phyloP scores from a whole-genome alignment of 2,888 invertebrate species.

The Latrodectus hesperus region DNA sequence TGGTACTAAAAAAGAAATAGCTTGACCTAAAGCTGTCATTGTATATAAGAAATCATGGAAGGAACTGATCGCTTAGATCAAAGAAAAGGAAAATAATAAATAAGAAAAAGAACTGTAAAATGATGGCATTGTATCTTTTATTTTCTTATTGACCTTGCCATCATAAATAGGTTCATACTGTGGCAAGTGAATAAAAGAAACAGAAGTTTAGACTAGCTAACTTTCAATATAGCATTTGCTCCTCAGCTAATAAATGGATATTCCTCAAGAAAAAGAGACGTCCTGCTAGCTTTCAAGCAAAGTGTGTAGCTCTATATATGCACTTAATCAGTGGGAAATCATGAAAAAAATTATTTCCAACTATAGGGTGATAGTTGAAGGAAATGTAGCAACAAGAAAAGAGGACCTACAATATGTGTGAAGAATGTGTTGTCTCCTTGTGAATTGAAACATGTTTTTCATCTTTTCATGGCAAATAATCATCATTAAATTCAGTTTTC shows the following conservation, averaged over 20 bases:
- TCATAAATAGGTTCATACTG: neutral
- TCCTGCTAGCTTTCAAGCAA: conserved; percentile 18
- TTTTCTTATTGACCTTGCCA: conserved; percentile 4
- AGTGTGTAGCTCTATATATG: neutral
- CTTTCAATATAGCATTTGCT: conserved; percentile 18
- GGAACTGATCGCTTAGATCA: conserved; percentile 9
- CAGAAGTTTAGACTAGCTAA: conserved; percentile 37
- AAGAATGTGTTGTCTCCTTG: neutral
- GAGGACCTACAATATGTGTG: neutral
- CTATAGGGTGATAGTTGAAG: conserved; percentile 10
- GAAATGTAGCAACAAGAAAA: conserved; percentile 18
- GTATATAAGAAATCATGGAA: neutral
- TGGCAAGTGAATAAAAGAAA: neutral
- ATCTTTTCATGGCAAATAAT: neutral
- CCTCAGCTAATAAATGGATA: conserved; percentile 15
- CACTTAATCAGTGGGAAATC: neutral
- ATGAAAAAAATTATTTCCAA: conserved; percentile 7
- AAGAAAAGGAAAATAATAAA: neutral
- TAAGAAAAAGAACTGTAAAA: conserved; percentile 23
- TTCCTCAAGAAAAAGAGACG: neutral
- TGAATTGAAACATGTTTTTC: neutral
- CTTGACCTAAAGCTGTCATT: conserved; percentile 3
- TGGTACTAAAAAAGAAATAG: conserved; percentile 15
- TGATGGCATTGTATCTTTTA: conserved; percentile 16
- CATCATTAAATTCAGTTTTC: neutral